Evolutionary conservation across 30 jellyfish, hydroid and myxozoan genomes (phyloP).

Genomic region (Hydractinia symbiolongicarpus): DNA sequence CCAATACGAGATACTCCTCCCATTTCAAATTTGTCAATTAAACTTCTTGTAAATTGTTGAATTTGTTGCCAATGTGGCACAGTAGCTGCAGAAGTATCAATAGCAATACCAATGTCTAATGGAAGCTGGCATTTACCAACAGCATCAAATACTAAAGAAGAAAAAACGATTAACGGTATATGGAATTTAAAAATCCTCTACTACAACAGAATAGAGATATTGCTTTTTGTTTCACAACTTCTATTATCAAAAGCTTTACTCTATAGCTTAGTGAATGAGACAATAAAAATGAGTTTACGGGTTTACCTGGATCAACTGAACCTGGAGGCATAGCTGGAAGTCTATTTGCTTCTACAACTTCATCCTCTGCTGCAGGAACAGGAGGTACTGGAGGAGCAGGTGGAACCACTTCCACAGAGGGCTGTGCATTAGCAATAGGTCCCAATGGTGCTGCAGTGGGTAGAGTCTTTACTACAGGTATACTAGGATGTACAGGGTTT

Average conservation of each 20-base stretch:
- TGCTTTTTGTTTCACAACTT: too few species aligned
- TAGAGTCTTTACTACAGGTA: too few species aligned
- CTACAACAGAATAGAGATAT: too few species aligned
- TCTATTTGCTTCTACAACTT: constrained; percentile 38
- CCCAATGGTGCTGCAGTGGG: too few species aligned
- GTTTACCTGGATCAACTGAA: constrained; percentile 55
- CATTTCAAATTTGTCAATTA: constrained; percentile 72
- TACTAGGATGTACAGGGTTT: too few species aligned
- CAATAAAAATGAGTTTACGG: constrained; percentile 26
- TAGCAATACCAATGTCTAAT: constrained; percentile 73
- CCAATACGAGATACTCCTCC: constrained; percentile 82
- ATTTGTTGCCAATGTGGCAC: constrained; percentile 81
- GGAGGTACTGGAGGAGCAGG: constrained; percentile 13
- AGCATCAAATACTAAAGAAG: background rate
- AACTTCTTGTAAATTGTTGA: constrained; percentile 42
- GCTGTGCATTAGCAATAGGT: too few species aligned
- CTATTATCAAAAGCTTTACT: too few species aligned
- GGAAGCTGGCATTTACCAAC: constrained; percentile 29
- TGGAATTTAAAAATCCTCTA: background rate
- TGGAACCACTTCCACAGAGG: background rate
- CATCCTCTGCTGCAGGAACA: constrained; percentile 43
- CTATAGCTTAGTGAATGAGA: too few species aligned
- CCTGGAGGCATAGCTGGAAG: constrained; percentile 47
- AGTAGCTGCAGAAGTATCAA: constrained; percentile 85
- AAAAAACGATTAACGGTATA: background rate